These are phyloP conservation scores for Bombycilla garrulus DNA, from an alignment of 2,113 vertebrate genomes.

Conservation along the genomic window DNA sequence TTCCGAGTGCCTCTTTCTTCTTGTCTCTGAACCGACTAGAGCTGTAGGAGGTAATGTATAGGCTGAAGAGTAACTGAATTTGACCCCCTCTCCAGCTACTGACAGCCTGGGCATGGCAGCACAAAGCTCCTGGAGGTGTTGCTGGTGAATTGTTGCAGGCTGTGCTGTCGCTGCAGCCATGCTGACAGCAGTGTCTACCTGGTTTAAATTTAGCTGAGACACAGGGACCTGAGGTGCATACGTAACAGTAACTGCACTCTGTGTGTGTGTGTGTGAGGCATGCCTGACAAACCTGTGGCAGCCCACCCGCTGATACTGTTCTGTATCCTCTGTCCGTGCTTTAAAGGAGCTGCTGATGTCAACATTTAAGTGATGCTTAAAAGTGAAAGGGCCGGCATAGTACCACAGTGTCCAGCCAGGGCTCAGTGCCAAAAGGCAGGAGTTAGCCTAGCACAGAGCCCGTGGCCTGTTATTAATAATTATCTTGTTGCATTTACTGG, in stretches of 20 bases:
- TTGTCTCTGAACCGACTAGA: background rate
- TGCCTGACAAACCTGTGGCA: background rate
- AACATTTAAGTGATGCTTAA: background rate
- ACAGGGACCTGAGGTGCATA: background rate
- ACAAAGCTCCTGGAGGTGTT: background rate
- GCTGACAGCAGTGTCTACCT: background rate
- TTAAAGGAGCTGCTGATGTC: background rate
- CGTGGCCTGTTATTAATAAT: background rate
- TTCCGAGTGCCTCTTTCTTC: background rate
- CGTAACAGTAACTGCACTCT: background rate
- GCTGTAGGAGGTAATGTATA: background rate
- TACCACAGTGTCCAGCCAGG: background rate
- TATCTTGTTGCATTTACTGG: background rate
- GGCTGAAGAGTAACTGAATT: background rate
- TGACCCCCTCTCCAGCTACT: background rate
- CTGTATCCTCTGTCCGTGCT: background rate
- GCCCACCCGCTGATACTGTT: background rate
- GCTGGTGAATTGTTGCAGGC: background rate
- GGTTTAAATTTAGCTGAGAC: background rate
- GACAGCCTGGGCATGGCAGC: background rate
- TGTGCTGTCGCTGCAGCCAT: background rate
- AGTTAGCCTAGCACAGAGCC: background rate
- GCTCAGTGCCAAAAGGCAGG: background rate
- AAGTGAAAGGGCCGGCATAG: accelerated
- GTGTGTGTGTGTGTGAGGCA: background rate